Evolutionary conservation across 2,888 invertebrate genomes (phyloP), one percentile per base, ranked within the genome.

Genomic region (Sipha maydis): DNA sequence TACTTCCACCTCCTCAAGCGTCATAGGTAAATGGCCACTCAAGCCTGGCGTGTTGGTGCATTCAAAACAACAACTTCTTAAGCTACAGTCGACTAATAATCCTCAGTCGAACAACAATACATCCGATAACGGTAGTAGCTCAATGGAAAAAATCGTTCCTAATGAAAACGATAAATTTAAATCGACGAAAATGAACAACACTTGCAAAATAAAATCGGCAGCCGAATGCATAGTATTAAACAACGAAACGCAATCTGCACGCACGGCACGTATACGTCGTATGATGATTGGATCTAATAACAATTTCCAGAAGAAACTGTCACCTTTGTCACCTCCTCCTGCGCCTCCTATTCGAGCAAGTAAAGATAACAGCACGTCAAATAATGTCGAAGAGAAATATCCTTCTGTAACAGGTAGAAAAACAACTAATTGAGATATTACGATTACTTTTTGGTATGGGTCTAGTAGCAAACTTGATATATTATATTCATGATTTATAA

Each of bases 11-110:
- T 28, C 41, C 9, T 28, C 85, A 11, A 19, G 85, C 79, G 86
- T 78, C n/a, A 94, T 94, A 7, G 95, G 93, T 90, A 95, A 96
- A 91, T 97, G 97, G 97, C 97, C 97, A 17, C 92, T 97, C 89
- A 95, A 96, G 91, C 97, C 97, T 4, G 97, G 97, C 85, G 97
- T 97, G 85, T 93, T 97, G 91, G 95, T 97, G 82, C 97, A 97
- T 92, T 95, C 97, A 41, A 97, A 97, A 92, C 88, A 88, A 28
- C 88, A 86, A 8, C 1, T 73, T 31, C 82, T 48, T 34, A 88
- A 86, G 94, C 89, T 91, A 90, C 90, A 90, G 76, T 90, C 90
- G 82, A 89, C 90, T 77, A 89, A 82, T 21, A n/a, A 9, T 25
- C 28, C 79, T 83, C 28, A 31, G n/a, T 31, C 73, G 7, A 76